Evolutionary conservation across 1,140 invertebrate genomes (phyloP).

Genomic region (Calycopis cecrops): DNA sequence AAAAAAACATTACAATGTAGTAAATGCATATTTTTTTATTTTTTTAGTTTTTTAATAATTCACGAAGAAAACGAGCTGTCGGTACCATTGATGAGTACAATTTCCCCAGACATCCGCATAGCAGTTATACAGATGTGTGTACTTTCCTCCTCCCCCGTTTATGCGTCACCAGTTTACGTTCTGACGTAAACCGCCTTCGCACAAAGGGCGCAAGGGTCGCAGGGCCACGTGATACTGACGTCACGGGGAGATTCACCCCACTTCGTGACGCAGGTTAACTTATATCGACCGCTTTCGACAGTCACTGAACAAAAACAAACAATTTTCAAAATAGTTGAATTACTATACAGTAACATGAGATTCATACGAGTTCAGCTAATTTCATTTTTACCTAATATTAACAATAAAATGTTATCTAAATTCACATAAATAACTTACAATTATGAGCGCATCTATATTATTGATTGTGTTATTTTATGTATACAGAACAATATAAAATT

Average conservation of each 20-base stretch:
- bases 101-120: too few relatives aligned
- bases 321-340: slow-evolving; percentile 55
- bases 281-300: slow-evolving; percentile 16
- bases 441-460: too few relatives aligned
- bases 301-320: slow-evolving; percentile 54
- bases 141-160: too few relatives aligned
- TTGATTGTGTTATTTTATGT: too few relatives aligned
- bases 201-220: neutral
- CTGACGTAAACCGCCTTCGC: slow-evolving; percentile 21
- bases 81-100: too few relatives aligned
- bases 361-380: slow-evolving; percentile 68
- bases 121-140: too few relatives aligned
- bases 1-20: too few relatives aligned
- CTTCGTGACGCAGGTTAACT: slow-evolving; percentile 24
- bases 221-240: slow-evolving; percentile 25
- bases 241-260: slow-evolving; percentile 30
- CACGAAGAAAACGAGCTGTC: too few relatives aligned
- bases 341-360: slow-evolving; percentile 66
- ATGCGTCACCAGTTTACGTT: neutral
- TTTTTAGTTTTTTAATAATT: too few relatives aligned
- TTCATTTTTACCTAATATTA: slow-evolving; percentile 62
- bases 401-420: slow-evolving; percentile 48
- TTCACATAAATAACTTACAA: slow-evolving; percentile 72
- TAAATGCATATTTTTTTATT: too few relatives aligned
- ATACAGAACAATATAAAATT: too few relatives aligned